Percentiles rank a stretch among this genome's conserved stretches.
phyloP scores from a whole-genome alignment of 2,888 invertebrate genomes.

The Panopea generosa region DNA sequence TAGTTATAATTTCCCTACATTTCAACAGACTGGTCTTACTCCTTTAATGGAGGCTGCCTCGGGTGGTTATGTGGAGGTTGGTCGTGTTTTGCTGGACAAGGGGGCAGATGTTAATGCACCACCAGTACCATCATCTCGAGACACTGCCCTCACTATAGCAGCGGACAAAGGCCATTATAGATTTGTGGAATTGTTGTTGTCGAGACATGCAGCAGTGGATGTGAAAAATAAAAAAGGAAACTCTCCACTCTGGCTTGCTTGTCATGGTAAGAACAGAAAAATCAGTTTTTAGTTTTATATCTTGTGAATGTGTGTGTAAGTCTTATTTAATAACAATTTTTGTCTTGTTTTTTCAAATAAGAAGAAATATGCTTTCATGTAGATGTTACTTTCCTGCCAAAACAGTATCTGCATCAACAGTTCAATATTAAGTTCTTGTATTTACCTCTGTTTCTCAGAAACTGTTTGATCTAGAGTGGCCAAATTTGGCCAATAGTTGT shows the following conservation, averaged over 20 bases:
- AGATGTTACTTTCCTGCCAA: too few species aligned
- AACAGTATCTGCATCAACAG: too few species aligned
- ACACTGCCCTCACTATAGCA: slow-evolving; percentile 99
- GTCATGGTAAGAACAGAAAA: slow-evolving; percentile 91
- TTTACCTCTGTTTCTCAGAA: too few species aligned
- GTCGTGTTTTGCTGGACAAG: slow-evolving; percentile 96
- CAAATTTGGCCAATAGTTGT: too few species aligned
- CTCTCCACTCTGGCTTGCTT: slow-evolving; percentile 98
- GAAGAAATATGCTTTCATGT: too few species aligned
- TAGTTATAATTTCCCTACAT: too few species aligned
- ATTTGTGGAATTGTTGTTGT: slow-evolving; percentile 87
- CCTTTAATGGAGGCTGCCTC: slow-evolving; percentile 99
- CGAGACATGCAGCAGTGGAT: slow-evolving; percentile 94
- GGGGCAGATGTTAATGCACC: slow-evolving; percentile 99
- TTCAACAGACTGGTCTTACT: slow-evolving; percentile 94
- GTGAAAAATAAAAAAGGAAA: slow-evolving; percentile 99
- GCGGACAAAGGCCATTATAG: slow-evolving; percentile 99
- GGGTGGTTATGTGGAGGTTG: slow-evolving; percentile 99
- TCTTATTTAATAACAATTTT: too few species aligned
- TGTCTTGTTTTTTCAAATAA: too few species aligned
- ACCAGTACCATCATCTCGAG: slow-evolving; percentile 98
- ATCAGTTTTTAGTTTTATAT: too few species aligned
- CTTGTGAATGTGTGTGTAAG: too few species aligned
- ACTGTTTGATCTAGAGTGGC: too few species aligned
- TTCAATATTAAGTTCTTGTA: too few species aligned